Conservation (phyloP, 2,797 vertebrate species). For the Crocidura indochinensis region DNA sequence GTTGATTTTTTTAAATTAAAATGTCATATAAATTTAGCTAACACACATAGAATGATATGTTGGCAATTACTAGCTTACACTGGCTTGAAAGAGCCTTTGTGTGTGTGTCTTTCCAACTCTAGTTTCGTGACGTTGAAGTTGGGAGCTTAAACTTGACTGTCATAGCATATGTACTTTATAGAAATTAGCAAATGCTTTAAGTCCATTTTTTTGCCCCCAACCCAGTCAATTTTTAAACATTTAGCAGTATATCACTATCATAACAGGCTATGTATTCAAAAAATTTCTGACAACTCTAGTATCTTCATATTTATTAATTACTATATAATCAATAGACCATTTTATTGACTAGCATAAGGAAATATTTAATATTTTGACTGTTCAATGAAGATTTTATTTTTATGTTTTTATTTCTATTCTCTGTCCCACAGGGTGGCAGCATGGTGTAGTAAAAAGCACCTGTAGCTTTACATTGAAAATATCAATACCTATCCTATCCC, state of each 20-base stretch:
- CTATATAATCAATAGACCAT: no score
- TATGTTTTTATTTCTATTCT: slow-evolving; percentile 49
- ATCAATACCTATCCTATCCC: background rate
- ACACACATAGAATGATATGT: background rate
- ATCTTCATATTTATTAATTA: background rate
- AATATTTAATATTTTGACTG: background rate
- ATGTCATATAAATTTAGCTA: background rate
- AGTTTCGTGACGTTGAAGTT: slow-evolving; percentile 7
- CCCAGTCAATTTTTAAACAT: background rate
- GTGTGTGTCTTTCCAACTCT: slow-evolving; percentile 14
- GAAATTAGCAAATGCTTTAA: slow-evolving; percentile 17
- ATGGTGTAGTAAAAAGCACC: slow-evolving; percentile 37
- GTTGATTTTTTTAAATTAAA: slow-evolving; percentile 9
- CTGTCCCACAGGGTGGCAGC: slow-evolving; percentile 58
- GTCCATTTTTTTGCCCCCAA: background rate
- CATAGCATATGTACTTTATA: background rate
- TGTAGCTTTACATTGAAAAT: slow-evolving; percentile 17
- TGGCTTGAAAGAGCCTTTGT: background rate
- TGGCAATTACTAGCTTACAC: background rate
- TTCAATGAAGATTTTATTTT: slow-evolving; percentile 64
- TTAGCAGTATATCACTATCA: background rate
- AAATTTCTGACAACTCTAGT: slow-evolving; percentile 30
- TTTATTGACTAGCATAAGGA: no score
- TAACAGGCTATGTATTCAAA: background rate
- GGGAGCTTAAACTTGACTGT: background rate